phyloP scores from a whole-genome alignment of 2,888 invertebrate species.

The Ceraclea dissimilis region DNA sequence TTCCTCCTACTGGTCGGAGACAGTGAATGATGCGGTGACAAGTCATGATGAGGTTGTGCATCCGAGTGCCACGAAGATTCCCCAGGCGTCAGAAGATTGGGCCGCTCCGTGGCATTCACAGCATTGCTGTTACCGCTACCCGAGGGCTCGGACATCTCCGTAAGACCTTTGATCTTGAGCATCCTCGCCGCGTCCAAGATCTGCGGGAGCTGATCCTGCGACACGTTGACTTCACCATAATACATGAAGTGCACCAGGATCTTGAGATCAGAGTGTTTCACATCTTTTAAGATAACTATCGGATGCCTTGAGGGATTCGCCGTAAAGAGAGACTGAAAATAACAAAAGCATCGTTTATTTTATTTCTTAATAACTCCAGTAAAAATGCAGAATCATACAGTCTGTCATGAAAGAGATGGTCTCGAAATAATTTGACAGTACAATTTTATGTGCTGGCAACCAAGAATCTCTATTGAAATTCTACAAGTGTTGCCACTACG shows the following conservation, averaged over 20 bases:
- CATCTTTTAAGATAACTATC: slow-evolving; percentile 84
- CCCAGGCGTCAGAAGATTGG: slow-evolving; percentile 48
- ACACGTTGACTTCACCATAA: slow-evolving; percentile 86
- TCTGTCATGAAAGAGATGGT: too few species aligned
- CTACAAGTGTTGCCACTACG: too few species aligned
- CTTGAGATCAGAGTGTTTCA: slow-evolving; percentile 75
- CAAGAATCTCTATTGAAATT: too few species aligned
- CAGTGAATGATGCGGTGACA: slow-evolving; percentile 50
- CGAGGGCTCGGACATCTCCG: slow-evolving; percentile 77
- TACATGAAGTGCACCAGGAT: slow-evolving; percentile 91
- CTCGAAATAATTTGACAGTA: too few species aligned
- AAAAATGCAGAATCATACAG: too few species aligned
- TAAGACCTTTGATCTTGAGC: slow-evolving; percentile 80
- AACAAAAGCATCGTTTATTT: slow-evolving; percentile 14
- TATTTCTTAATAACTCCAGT: too few species aligned
- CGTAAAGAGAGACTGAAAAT: slow-evolving; percentile 65
- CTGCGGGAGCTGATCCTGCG: slow-evolving; percentile 77
- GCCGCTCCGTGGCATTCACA: slow-evolving; percentile 30
- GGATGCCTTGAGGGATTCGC: slow-evolving; percentile 85
- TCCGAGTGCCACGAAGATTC: slow-evolving; percentile 52
- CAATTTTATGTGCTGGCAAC: too few species aligned
- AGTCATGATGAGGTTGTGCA: slow-evolving; percentile 15
- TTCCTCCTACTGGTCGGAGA: slow-evolving; percentile 50
- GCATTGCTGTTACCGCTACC: slow-evolving; percentile 26
- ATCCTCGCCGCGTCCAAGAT: slow-evolving; percentile 76